Evolutionary conservation across 1,140 invertebrate species (phyloP), one percentile per base, ranked within the genome.

Genomic region (Vanessa atalanta): DNA sequence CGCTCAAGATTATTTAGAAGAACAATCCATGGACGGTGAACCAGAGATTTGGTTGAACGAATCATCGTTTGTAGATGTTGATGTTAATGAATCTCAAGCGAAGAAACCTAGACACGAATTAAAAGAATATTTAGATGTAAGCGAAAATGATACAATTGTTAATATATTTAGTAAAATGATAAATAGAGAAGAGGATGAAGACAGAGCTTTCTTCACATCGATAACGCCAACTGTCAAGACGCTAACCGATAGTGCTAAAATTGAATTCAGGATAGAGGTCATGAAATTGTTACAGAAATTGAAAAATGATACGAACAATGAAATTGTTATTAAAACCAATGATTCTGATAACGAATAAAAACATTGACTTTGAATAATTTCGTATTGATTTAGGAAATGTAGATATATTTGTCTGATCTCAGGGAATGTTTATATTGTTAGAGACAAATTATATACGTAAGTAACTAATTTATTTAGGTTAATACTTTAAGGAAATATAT

Each of bases 191-290:
- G 83, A 86, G 12, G 85, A 88, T 26, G 83, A 87, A 63, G 83
- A 87, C 26, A 80, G 81, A 43, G 79, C 84, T 0, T 88, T 87
- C 73, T 88, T 88, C 64, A 87, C 80, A 16, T 86, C 87, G 9
- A 80, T 88, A 47, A 79, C 78, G 0, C 83, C 87, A 3, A 48
- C 76, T 3, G 87, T 88, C 1, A 87, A 86, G 64, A 67, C 48
- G 2, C 48, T 88, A 9, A 79, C 83, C 0, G 79, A 84, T 14
- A 77, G 77, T 14, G 75, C 79, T 0, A 88, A 84, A 55, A 60
- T 87, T n/a, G 83, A 86, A 57, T 87, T 88, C 31, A 82, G 82
- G 69, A 81, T 87, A 65, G 61, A 80, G 51, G 82, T 86, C 1
- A 77, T 88, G 79, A 84, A 84, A 64, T 63, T 84, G 14, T 69